Conservation (phyloP, 2,888 invertebrate species). For the Flexamia atlantica region DNA sequence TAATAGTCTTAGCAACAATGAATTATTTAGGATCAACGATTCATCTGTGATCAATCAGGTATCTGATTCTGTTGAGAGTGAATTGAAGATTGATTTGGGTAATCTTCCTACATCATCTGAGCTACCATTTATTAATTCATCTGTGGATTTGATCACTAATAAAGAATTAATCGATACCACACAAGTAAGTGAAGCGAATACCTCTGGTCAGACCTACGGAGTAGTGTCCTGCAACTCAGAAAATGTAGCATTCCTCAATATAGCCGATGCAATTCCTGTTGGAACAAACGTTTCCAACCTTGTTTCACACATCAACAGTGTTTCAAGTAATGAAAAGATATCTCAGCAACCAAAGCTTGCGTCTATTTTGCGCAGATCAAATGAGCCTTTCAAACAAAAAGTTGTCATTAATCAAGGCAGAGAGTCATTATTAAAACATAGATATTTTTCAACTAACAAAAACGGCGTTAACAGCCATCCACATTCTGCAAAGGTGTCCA, state of each 20-base stretch:
- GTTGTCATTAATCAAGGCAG: neutral
- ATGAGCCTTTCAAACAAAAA: neutral
- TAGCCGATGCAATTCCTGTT: constrained; percentile 32
- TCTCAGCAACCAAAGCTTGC: neutral
- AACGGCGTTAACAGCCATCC: constrained; percentile 7
- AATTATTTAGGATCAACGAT: constrained; percentile 24
- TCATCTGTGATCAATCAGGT: constrained; percentile 6
- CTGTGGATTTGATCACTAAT: constrained; percentile 9
- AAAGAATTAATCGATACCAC: neutral
- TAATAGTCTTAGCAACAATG: constrained; percentile 1
- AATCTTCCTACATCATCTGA: constrained; percentile 44
- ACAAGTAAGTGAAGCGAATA: neutral
- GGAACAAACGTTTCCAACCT: constrained; percentile 24
- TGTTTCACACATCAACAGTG: constrained; percentile 5
- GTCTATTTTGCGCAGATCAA: neutral
- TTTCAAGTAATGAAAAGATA: neutral
- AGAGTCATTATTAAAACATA: constrained; percentile 16
- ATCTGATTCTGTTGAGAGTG: constrained; percentile 16
- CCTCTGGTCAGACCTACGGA: constrained; percentile 12
- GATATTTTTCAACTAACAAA: neutral
- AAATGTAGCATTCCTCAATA: constrained; percentile 25
- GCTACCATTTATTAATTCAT: constrained; percentile 22
- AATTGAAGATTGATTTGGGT: constrained; percentile 11
- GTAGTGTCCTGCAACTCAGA: constrained; percentile 43
- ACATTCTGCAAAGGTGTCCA: neutral